Percentiles rank a stretch among this genome's conserved stretches.
Conservation (phyloP, 2,113 vertebrate species). For the human (Homo sapiens) region GRCh38 chr20:17055501-17056000, state of each 20-base stretch:
- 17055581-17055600: background rate
- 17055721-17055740: background rate
- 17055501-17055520: background rate
- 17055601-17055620: background rate
- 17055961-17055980: background rate
- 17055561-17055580: slow-evolving; percentile 31
- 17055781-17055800: background rate
- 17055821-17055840: background rate
- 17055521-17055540: background rate
- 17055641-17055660: background rate
- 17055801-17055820: background rate
- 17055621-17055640: background rate
- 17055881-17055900: background rate
- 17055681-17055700: background rate
- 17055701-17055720: background rate
- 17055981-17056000: background rate
- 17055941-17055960: background rate
- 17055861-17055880: background rate
- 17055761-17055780: background rate
- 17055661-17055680: background rate
- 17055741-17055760: background rate
- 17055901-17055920: background rate
- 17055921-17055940: background rate
- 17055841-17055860: background rate
- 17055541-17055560: slow-evolving; percentile 32